Conservation (phyloP, 2,888 invertebrate species). For the Eueremaeus valkanovi region DNA sequence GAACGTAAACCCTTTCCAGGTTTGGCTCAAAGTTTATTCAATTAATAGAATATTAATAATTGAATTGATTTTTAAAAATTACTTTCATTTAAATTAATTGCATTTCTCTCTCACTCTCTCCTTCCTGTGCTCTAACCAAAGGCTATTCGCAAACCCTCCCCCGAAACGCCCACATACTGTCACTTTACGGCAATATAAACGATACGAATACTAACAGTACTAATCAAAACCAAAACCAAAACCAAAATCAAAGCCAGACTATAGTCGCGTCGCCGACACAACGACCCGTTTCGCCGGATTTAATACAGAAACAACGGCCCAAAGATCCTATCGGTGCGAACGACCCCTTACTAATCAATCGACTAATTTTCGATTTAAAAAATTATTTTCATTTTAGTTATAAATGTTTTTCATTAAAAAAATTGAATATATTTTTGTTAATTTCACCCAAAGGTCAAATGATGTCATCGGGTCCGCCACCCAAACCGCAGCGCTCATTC, state of each 20-base stretch:
- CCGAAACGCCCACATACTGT: constrained; percentile 45
- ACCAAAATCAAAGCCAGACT: background rate
- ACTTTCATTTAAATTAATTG: background rate
- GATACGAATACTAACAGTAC: constrained; percentile 3
- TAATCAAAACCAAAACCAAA: constrained; percentile 28
- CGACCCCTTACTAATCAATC: background rate
- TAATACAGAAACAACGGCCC: constrained; percentile 13
- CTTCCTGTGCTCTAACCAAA: no score
- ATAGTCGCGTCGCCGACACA: background rate
- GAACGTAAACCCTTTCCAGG: constrained; percentile 45
- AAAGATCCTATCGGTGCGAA: constrained; percentile 39
- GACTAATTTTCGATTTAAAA: background rate
- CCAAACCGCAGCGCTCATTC: constrained; percentile 62
- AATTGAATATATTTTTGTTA: background rate
- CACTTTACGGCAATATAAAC: constrained; percentile 31
- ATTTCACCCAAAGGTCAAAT: no score
- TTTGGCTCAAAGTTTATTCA: no score
- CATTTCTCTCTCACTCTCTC: no score
- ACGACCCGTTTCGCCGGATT: constrained; percentile 23
- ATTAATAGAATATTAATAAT: no score
- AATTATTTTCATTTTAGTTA: background rate
- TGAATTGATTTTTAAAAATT: background rate
- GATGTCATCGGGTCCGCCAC: constrained; percentile 50
- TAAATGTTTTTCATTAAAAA: background rate
- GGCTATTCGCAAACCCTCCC: constrained; percentile 48